These are phyloP conservation scores for Halyomorpha halys DNA, from an alignment of 1,140 invertebrate species.

Conservation along the genomic window DNA sequence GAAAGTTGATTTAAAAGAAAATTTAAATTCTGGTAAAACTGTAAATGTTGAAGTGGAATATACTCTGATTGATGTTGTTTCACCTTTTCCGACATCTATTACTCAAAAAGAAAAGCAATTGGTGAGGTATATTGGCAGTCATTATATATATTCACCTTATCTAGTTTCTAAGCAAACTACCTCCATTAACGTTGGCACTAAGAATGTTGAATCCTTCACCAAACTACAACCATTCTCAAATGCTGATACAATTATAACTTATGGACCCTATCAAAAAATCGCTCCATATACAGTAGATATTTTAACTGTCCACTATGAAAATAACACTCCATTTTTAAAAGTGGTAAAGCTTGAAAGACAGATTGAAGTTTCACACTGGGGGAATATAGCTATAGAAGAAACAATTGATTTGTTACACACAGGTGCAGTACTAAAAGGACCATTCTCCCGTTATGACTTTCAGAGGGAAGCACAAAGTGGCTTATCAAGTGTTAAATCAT, in stretches of 20 bases:
- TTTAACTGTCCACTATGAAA: slow-evolving; percentile 85
- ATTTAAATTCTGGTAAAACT: slow-evolving; percentile 46
- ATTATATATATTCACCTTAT: slow-evolving; percentile 80
- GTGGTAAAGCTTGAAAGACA: slow-evolving; percentile 73
- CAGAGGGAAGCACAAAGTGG: slow-evolving; percentile 78
- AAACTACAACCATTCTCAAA: slow-evolving; percentile 74
- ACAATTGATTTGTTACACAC: slow-evolving; percentile 82
- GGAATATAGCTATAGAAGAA: slow-evolving; percentile 96
- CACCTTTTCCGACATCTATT: slow-evolving; percentile 77
- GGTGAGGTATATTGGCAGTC: slow-evolving; percentile 73
- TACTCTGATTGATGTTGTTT: slow-evolving; percentile 61
- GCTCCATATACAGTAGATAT: slow-evolving; percentile 49
- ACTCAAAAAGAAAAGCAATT: slow-evolving; percentile 88
- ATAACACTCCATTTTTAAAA: slow-evolving; percentile 89
- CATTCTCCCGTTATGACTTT: slow-evolving; percentile 93
- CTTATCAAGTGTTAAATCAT: slow-evolving; percentile 78
- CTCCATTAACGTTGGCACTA: slow-evolving; percentile 60
- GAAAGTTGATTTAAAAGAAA: slow-evolving; percentile 50
- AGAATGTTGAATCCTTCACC: slow-evolving; percentile 74
- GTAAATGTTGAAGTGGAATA: slow-evolving; percentile 57
- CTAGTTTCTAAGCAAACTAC: slow-evolving; percentile 67
- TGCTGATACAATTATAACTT: slow-evolving; percentile 65
- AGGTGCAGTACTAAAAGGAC: slow-evolving; percentile 84
- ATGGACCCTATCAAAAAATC: slow-evolving; percentile 78
- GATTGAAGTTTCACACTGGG: slow-evolving; percentile 98